Evolutionary conservation across 2,888 invertebrate genomes (phyloP), one percentile per base, ranked within the genome.

Genomic region (Drosophila neotestacea): DNA sequence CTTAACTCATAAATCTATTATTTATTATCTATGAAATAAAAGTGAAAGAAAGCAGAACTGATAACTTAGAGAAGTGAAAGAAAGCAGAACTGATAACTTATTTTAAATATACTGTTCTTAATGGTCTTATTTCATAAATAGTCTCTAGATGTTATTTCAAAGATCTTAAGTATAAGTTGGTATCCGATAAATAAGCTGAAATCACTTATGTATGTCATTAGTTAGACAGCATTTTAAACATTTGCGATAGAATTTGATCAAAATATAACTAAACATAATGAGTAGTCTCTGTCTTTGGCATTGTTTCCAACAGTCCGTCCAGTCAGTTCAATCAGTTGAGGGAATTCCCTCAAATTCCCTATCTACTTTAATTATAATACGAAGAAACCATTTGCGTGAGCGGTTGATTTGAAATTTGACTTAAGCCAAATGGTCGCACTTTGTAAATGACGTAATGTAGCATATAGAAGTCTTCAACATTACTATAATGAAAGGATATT

Each of bases 401-500:
- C 30, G 36, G 2, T 4, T 34, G 4, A 6, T 79, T 52, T 0
- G n/a, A 38, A 13, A 41, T 46, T 22, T 73, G 77, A 10, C 51
- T 34, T 16, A 88, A 34, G 34, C 96, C 96, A 90, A 95, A 96
- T 0, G 95, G 97, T 65, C 96, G 94, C 64, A 99, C 93, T 90
- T 98, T 98, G 92, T 99, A 99, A 85, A 99, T 96, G 51, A 99
- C 93, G 92, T 98, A 99, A 89, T 99, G 98, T 65, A 98, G 91
- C 9, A 97, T 96, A 91, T 99, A 98, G 97, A 99, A 98, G 92
- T 96, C 95, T 88, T 96, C 95, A 0, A 98, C 96, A n/a, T 94
- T 94, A 0, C 98, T 96, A 92, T 98, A 98, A 93, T 98, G 98
- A 93, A 99, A 98, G 0, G 98, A 97, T 10, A 99, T 95, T 0